A percentile compares a stretch with the other conserved stretches of the same genome.
These are phyloP conservation scores for Elachura formosa DNA, from an alignment of 2,113 vertebrate genomes.

Conservation along the genomic window DNA sequence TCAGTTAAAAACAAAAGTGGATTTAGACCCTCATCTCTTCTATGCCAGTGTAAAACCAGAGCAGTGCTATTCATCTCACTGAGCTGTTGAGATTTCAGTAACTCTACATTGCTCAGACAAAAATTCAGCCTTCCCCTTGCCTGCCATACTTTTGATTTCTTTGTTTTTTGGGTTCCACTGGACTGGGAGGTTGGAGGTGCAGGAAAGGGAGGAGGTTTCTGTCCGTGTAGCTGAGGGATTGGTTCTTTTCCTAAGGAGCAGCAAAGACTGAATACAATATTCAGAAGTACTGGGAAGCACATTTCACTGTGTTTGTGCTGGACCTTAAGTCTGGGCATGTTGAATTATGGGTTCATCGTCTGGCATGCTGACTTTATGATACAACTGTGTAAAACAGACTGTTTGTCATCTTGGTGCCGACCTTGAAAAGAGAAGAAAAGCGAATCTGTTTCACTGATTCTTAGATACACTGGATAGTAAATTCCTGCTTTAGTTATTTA, in stretches of 20 bases:
- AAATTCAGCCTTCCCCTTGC: not conserved
- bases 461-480: not conserved
- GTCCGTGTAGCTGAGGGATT: not conserved
- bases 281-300: not conserved
- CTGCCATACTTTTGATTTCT: not conserved
- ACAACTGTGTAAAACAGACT: not conserved
- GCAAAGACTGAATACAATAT: not conserved
- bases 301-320: not conserved
- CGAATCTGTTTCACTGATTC: not conserved
- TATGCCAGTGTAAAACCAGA: not conserved
- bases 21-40: not conserved
- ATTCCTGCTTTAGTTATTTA: not conserved
- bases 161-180: not conserved
- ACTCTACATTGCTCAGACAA: not conserved
- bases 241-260: not conserved
- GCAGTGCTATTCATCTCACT: not conserved
- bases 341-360: slow-evolving; percentile 16
- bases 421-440: slow-evolving; percentile 25
- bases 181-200: not conserved
- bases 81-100: not conserved
- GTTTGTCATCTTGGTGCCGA: slow-evolving; percentile 9
- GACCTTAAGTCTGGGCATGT: not conserved
- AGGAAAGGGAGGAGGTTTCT: not conserved
- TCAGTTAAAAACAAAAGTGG: not conserved
- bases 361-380: not conserved